A percentile compares a stretch with the other conserved stretches of the same genome.
These are phyloP conservation scores for Omphaloscelis lunosa DNA, from an alignment of 2,888 invertebrate species.

Conservation along the genomic window DNA sequence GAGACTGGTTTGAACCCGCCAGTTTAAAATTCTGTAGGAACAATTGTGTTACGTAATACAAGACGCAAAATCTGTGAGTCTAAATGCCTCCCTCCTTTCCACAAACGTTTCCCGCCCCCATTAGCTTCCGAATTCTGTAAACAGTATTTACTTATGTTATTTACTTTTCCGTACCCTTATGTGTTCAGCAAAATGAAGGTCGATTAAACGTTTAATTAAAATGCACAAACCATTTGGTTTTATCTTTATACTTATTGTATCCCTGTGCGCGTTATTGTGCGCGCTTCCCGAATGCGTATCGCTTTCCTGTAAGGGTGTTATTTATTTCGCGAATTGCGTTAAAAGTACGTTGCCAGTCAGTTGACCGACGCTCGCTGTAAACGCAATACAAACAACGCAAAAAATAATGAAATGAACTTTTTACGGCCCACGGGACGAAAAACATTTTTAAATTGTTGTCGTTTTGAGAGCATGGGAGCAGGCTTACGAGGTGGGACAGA, in stretches of 20 bases:
- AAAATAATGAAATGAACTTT: slow-evolving; percentile 64
- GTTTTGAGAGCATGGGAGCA: slow-evolving; percentile 31
- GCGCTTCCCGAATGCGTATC: slow-evolving; percentile 57
- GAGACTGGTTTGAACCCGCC: not conserved
- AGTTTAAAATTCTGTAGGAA: slow-evolving; percentile 8
- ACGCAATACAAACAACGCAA: slow-evolving; percentile 50
- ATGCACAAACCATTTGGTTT: slow-evolving; percentile 68
- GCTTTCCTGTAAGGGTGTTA: slow-evolving; percentile 63
- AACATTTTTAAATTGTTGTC: slow-evolving; percentile 45
- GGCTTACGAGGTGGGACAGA: slow-evolving; percentile 20
- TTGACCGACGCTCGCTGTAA: slow-evolving; percentile 43
- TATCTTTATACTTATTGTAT: slow-evolving; percentile 66
- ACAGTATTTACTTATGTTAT: slow-evolving; percentile 66
- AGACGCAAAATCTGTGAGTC: slow-evolving; percentile 34
- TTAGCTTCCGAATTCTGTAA: slow-evolving; percentile 61
- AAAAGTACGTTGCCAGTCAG: slow-evolving; percentile 56
- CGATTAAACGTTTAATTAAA: slow-evolving; percentile 67
- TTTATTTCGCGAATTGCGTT: slow-evolving; percentile 61
- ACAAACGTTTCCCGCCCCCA: slow-evolving; percentile 50
- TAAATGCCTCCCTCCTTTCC: slow-evolving; percentile 40
- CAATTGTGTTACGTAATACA: slow-evolving; percentile 27
- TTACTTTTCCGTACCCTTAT: slow-evolving; percentile 67
- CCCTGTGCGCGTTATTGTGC: slow-evolving; percentile 53
- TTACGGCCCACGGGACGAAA: slow-evolving; percentile 43
- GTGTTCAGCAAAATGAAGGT: slow-evolving; percentile 58